Conservation (phyloP, 2,113 vertebrate species). For the Stegastes partitus region DNA sequence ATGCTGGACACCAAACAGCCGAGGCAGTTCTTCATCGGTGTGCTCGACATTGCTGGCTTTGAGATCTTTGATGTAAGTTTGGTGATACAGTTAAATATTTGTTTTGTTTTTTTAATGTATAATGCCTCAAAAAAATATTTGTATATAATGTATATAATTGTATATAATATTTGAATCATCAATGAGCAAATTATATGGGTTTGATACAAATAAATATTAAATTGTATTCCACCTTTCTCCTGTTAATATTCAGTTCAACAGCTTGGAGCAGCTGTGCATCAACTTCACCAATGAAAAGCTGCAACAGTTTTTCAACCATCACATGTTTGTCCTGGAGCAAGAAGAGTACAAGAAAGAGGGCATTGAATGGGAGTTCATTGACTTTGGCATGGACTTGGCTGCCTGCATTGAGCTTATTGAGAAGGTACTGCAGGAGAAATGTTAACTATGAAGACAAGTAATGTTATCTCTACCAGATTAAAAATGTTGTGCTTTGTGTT, state of each 20-base stretch:
- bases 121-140: too few species aligned
- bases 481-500: too few species aligned
- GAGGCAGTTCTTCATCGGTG: constrained; percentile 84
- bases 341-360: constrained; percentile 93
- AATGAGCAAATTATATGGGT: too few species aligned
- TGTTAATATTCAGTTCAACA: constrained; percentile 86
- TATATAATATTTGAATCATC: too few species aligned
- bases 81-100: background rate
- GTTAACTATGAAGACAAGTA: too few species aligned
- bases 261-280: constrained; percentile 92
- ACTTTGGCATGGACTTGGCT: constrained; percentile 92
- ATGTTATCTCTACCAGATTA: too few species aligned
- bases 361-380: constrained; percentile 92
- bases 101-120: too few species aligned
- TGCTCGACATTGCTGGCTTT: constrained; percentile 87
- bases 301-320: constrained; percentile 94
- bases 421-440: too few species aligned
- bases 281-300: constrained; percentile 95
- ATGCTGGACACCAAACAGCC: constrained; percentile 86
- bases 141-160: too few species aligned
- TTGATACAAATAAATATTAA: too few species aligned
- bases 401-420: constrained; percentile 93
- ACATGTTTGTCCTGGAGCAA: constrained; percentile 92
- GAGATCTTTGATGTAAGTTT: constrained; percentile 87
- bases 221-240: background rate